Percentiles rank a stretch among this genome's conserved stretches.
Conservation (phyloP, 1,140 invertebrate species). For the Cyphomyrmex costatus region DNA sequence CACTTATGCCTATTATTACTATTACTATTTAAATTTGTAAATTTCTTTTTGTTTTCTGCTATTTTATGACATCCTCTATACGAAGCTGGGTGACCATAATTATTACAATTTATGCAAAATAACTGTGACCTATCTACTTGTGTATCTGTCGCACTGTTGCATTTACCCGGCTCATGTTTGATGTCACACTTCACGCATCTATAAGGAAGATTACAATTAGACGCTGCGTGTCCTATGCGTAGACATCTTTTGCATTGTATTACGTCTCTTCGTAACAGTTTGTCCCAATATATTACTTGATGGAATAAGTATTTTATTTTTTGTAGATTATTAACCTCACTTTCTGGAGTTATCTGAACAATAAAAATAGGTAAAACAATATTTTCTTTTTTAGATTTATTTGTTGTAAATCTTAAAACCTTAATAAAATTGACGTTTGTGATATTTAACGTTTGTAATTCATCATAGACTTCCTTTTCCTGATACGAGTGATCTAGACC, state of each 20-base stretch:
- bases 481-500: not conserved
- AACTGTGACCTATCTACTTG: no score
- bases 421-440: not conserved
- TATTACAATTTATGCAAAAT: no score
- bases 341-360: not conserved
- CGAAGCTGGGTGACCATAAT: no score
- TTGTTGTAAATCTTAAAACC: not conserved
- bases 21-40: no score
- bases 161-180: no score
- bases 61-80: no score
- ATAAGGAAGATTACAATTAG: no score
- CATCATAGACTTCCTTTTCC: not conserved
- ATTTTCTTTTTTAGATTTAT: not conserved
- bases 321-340: not conserved
- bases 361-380: not conserved
- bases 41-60: no score
- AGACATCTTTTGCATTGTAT: not conserved
- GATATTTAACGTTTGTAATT: not conserved
- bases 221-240: no score
- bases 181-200: no score
- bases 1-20: no score
- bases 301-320: not conserved
- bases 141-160: no score
- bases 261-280: not conserved
- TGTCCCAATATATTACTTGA: not conserved